Evolutionary conservation across 2,113 vertebrate genomes (phyloP).

Genomic region (Peucedramus taeniatus): DNA sequence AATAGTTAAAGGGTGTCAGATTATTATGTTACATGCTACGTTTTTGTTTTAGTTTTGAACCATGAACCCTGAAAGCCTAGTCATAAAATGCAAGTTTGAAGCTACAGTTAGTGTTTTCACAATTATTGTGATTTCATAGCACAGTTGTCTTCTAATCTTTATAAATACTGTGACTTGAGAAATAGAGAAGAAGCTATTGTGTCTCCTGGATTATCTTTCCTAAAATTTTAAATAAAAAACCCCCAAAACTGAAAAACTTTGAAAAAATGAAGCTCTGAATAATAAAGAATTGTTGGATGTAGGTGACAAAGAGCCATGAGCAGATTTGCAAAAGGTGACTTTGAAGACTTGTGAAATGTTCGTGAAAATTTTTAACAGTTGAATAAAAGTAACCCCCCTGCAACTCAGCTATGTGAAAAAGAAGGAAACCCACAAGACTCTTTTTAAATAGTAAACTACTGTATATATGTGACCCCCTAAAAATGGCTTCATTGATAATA

Average conservation of each 20-base stretch:
- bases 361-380: not conserved
- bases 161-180: not conserved
- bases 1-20: not conserved
- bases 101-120: not conserved
- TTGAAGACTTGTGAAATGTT: not conserved
- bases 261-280: not conserved
- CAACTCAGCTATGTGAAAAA: not conserved
- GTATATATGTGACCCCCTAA: not conserved
- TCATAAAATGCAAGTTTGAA: not conserved
- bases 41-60: not conserved
- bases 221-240: too few relatives aligned
- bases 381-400: not conserved
- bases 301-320: not conserved
- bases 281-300: not conserved
- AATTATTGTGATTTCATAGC: not conserved
- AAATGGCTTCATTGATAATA: not conserved
- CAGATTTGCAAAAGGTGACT: not conserved
- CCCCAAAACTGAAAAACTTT: too few relatives aligned
- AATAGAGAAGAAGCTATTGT: not conserved
- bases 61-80: not conserved
- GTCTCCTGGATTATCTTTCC: not conserved
- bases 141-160: not conserved
- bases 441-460: not conserved
- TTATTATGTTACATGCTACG: not conserved
- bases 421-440: not conserved